Evolutionary conservation across 2,113 vertebrate species (phyloP).

Genomic region (Stomatorhinus ivindoensis): DNA sequence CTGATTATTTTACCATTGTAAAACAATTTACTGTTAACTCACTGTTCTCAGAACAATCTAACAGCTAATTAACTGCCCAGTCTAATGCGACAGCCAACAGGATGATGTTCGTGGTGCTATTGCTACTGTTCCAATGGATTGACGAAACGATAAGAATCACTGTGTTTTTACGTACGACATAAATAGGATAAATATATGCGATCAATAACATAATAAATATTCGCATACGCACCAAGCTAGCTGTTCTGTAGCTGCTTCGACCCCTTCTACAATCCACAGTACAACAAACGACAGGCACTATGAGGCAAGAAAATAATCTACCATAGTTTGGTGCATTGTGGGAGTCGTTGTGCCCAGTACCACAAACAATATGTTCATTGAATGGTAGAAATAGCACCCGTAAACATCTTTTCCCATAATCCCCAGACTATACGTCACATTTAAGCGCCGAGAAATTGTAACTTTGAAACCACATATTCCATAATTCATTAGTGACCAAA

Average conservation of each 20-base stretch:
- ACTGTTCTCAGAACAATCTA: background rate
- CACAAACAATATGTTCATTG: background rate
- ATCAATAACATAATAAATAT: background rate
- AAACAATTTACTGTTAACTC: background rate
- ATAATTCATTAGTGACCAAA: background rate
- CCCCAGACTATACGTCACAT: background rate
- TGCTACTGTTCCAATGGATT: background rate
- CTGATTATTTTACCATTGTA: background rate
- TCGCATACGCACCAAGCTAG: constrained; percentile 44
- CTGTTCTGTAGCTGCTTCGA: constrained; percentile 37
- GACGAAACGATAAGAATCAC: background rate
- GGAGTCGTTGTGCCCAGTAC: constrained; percentile 42
- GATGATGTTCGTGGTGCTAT: background rate
- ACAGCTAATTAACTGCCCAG: background rate
- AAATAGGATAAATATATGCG: background rate
- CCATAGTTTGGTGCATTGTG: constrained; percentile 5
- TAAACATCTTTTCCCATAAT: constrained; percentile 19
- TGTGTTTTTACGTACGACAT: background rate
- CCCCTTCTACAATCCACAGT: constrained; percentile 5
- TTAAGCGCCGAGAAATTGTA: background rate
- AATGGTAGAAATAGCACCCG: background rate
- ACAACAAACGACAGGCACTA: constrained; percentile 5
- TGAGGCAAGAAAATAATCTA: constrained; percentile 40
- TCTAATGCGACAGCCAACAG: background rate
- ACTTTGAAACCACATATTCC: constrained; percentile 10